Evolutionary conservation across 1,140 invertebrate species (phyloP), one percentile per base, ranked within the genome.

Genomic region (Drosophila jambulina): DNA sequence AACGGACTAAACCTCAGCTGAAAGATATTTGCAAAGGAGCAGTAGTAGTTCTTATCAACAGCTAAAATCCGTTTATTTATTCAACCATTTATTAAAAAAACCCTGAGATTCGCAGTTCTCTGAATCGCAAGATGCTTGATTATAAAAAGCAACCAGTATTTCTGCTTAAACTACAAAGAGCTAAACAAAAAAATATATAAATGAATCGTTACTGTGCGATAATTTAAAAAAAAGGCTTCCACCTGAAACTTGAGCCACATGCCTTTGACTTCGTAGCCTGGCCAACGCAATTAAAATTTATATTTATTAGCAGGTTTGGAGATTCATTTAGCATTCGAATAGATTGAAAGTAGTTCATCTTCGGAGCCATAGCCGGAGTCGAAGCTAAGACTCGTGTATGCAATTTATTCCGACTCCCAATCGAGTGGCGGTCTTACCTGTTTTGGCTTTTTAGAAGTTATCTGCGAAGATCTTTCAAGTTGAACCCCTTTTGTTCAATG

Each of bases 321-420:
- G 53, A 59, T 72, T 49, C 29, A 54, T 68, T 72, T 72, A 72
- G 69, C 67, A 72, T 70, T 34, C 51, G 49, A 19, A 42, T 49
- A 49, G 45, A 42, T 72, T 27, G n/a, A 59, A 69, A 71, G 65
- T 60, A 72, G 69, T 72, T 51, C 69, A 72, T 72, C 69, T 60
- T 72, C 38, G 29, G 13, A 70, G 67, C 38, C 68, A 25, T 3
- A 46, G 68, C n/a, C n/a, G n/a, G 13, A 34, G 29, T 48, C 23
- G 23, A 25, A 48, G 45, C n/a, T 32, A 19, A 32, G 32, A 27
- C 36, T 59, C 69, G 69, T 72, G 69, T 72, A 72, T 72, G 67
- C 69, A 59, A 72, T 72, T 72, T 72, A 72, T 72, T 60, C 49
- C 17, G 45, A 29, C 46, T 49, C 13, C 65, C 23, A 67, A 46